phyloP scores from a whole-genome alignment of 2,888 invertebrate genomes.

The Drosophila buzzatii region DNA sequence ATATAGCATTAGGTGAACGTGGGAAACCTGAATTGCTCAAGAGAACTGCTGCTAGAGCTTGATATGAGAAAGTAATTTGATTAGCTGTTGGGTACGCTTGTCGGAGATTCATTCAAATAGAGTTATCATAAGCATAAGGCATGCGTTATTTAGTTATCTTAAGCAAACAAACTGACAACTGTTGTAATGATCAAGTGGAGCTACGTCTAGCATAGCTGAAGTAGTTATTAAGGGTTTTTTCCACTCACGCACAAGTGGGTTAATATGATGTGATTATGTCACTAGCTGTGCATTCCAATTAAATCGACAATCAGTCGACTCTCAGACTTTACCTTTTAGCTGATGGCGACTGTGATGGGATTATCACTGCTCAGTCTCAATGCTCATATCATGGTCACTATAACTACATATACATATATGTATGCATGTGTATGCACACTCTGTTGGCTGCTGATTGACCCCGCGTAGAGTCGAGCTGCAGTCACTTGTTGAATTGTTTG shows the following conservation, averaged over 20 bases:
- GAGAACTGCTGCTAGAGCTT: background rate
- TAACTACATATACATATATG: background rate
- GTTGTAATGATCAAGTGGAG: background rate
- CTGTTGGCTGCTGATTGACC: slow-evolving; percentile 63
- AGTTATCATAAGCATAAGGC: background rate
- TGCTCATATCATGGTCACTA: slow-evolving; percentile 38
- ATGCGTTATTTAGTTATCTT: background rate
- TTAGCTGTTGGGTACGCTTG: background rate
- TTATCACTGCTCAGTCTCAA: slow-evolving; percentile 48
- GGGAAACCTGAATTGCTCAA: slow-evolving; percentile 22
- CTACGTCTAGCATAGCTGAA: background rate
- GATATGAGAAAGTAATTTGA: background rate
- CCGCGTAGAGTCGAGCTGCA: slow-evolving; percentile 36
- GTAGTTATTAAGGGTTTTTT: slow-evolving; percentile 32
- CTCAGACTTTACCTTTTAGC: slow-evolving; percentile 34
- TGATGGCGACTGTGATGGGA: slow-evolving; percentile 10
- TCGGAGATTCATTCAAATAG: background rate
- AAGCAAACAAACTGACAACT: background rate
- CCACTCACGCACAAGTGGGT: slow-evolving; percentile 51
- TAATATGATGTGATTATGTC: slow-evolving; percentile 53
- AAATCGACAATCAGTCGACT: slow-evolving; percentile 50
- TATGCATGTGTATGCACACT: background rate
- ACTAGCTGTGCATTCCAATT: slow-evolving; percentile 44
- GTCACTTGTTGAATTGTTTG: slow-evolving; percentile 62
- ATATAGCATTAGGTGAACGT: slow-evolving; percentile 26